phyloP scores from a whole-genome alignment of 2,888 invertebrate genomes.

The Idaea biselata region DNA sequence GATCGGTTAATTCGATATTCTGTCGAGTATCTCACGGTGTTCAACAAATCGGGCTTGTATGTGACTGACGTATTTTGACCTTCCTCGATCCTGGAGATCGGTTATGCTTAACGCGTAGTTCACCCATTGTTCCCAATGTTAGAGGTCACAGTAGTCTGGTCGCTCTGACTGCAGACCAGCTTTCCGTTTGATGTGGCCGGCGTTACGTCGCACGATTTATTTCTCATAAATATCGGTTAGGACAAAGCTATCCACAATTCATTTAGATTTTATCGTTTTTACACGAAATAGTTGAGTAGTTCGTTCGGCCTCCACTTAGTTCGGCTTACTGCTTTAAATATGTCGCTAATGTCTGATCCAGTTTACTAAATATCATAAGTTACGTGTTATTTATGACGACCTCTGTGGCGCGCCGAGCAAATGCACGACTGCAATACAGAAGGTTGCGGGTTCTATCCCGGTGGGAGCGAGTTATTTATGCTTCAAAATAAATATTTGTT shows the following conservation, averaged over 20 bases:
- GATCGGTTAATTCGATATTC: conserved; percentile 62
- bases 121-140: conserved; percentile 27
- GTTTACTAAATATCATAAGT: neutral
- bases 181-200: conserved; percentile 63
- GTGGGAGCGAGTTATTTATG: too few relatives aligned
- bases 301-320: neutral
- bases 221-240: conserved; percentile 65
- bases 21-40: conserved; percentile 48
- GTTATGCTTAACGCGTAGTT: conserved; percentile 29
- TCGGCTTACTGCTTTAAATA: neutral
- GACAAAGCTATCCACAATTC: conserved; percentile 64
- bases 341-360: neutral
- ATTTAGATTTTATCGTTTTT: conserved; percentile 76
- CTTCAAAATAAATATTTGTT: too few relatives aligned
- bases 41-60: conserved; percentile 46
- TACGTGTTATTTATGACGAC: too few relatives aligned
- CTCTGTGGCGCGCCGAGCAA: too few relatives aligned
- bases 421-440: too few relatives aligned
- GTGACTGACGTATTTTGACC: conserved; percentile 40
- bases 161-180: conserved; percentile 31
- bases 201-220: conserved; percentile 60
- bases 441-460: too few relatives aligned
- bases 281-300: conserved; percentile 49
- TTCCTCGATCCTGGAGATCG: conserved; percentile 35
- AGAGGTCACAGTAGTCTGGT: conserved; percentile 35